A percentile compares a stretch with the other conserved stretches of the same genome.
Conservation (phyloP, 2,888 invertebrate species). For the Heliconius ethilla region DNA sequence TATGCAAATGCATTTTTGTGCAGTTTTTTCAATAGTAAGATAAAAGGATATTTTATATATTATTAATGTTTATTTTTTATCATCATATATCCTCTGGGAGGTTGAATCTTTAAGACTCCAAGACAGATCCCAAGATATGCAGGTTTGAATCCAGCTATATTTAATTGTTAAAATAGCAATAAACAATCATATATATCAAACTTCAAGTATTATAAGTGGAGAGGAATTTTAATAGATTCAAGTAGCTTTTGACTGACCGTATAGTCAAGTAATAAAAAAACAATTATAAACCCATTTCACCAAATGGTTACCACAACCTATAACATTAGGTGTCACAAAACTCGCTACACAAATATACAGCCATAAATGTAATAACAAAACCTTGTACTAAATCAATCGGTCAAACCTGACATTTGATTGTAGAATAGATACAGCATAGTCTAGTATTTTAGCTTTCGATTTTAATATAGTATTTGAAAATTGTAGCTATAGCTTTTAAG, state of each 20-base stretch:
- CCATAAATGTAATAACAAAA: background rate
- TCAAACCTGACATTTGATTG: slow-evolving; percentile 1
- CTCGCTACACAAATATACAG: background rate
- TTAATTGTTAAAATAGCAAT: background rate
- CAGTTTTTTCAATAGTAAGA: background rate
- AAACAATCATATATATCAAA: too few species aligned
- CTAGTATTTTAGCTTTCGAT: background rate
- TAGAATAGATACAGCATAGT: background rate
- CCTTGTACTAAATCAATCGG: slow-evolving; percentile 12
- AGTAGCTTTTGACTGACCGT: background rate
- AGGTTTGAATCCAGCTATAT: background rate
- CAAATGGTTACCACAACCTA: slow-evolving; percentile 23
- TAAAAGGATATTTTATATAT: background rate
- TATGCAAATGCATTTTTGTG: slow-evolving; percentile 5
- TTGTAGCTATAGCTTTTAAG: too few species aligned
- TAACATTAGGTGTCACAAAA: slow-evolving; percentile 30
- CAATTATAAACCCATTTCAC: slow-evolving; percentile 45
- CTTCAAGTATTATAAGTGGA: background rate
- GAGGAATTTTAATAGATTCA: slow-evolving; percentile 1
- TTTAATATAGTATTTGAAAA: background rate
- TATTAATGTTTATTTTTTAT: background rate
- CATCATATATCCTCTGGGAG: too few species aligned
- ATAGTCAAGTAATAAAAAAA: background rate
- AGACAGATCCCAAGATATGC: background rate
- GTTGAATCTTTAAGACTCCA: too few species aligned